Evolutionary conservation across 2,113 vertebrate genomes (phyloP).

Genomic region (Neodontobutis hainanensis): DNA sequence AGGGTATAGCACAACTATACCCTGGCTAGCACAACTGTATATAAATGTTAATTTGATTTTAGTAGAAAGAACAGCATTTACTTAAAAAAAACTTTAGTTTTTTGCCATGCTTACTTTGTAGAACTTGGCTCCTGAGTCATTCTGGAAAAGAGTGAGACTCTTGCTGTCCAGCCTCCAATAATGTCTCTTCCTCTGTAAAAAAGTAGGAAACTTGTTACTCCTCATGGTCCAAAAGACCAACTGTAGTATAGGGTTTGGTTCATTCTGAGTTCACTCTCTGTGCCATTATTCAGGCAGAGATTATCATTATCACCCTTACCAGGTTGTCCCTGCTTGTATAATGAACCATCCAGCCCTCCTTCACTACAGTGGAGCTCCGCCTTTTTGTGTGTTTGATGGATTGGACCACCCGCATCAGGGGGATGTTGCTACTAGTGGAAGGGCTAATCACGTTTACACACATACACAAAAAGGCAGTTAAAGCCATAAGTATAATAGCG

Average conservation of each 20-base stretch:
- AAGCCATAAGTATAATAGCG: too few species aligned
- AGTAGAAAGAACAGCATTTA: too few species aligned
- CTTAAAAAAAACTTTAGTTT: too few species aligned
- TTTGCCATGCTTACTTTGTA: slow-evolving; percentile 83
- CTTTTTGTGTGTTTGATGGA: slow-evolving; percentile 98
- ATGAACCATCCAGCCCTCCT: slow-evolving; percentile 99
- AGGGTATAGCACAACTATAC: too few species aligned
- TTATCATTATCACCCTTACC: slow-evolving; percentile 87
- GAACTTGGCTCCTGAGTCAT: slow-evolving; percentile 96
- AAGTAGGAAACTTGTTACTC: slow-evolving; percentile 40
- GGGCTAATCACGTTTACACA: slow-evolving; percentile 78
- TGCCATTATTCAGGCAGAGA: too few species aligned
- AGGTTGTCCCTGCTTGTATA: slow-evolving; percentile 95
- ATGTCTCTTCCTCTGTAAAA: slow-evolving; percentile 92
- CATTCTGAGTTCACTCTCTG: slow-evolving; percentile 35
- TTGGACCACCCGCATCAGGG: slow-evolving; percentile 98
- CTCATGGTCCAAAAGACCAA: background rate
- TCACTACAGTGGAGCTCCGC: slow-evolving; percentile 97
- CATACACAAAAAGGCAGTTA: too few species aligned
- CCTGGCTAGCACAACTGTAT: too few species aligned
- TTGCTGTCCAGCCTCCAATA: slow-evolving; percentile 98
- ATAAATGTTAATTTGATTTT: too few species aligned
- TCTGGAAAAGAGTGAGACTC: slow-evolving; percentile 95
- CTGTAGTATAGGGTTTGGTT: slow-evolving; percentile 7
- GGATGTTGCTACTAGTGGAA: slow-evolving; percentile 98